Conservation (phyloP, 2,113 vertebrate genomes). For the Mus spicilegus region DNA sequence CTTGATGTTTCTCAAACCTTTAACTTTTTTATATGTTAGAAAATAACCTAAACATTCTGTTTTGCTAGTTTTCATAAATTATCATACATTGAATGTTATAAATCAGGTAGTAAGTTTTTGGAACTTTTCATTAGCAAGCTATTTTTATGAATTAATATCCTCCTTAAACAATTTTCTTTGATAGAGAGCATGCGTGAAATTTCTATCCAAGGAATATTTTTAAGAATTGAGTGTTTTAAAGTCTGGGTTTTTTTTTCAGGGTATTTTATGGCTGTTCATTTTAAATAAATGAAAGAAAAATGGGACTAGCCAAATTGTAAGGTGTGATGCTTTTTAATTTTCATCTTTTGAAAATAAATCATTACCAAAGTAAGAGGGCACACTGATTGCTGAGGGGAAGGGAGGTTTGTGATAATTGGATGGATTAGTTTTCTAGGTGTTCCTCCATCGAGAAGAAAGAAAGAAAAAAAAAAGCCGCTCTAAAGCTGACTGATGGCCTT, state of each 20-base stretch:
- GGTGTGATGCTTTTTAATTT: constrained; percentile 62
- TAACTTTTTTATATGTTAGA: neutral
- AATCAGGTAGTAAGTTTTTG: neutral
- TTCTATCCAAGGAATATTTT: constrained; percentile 35
- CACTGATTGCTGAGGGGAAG: neutral
- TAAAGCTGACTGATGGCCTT: neutral
- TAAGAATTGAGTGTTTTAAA: constrained; percentile 19
- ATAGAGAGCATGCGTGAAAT: neutral
- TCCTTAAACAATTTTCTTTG: neutral
- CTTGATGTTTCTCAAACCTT: neutral
- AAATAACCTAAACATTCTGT: neutral
- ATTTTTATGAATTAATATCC: neutral
- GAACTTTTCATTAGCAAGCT: neutral
- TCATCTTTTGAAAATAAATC: constrained; percentile 68
- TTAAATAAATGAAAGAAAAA: constrained; percentile 53
- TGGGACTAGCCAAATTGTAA: neutral
- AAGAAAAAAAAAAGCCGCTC: neutral
- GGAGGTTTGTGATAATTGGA: neutral
- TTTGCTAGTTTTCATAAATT: neutral
- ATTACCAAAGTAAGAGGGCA: neutral
- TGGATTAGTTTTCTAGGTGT: neutral
- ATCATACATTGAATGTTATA: neutral
- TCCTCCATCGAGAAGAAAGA: neutral
- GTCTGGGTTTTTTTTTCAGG: neutral
- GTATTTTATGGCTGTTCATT: constrained; percentile 24